phyloP scores from a whole-genome alignment of 1,140 invertebrate species.

The Gonatopus flavifemur region DNA sequence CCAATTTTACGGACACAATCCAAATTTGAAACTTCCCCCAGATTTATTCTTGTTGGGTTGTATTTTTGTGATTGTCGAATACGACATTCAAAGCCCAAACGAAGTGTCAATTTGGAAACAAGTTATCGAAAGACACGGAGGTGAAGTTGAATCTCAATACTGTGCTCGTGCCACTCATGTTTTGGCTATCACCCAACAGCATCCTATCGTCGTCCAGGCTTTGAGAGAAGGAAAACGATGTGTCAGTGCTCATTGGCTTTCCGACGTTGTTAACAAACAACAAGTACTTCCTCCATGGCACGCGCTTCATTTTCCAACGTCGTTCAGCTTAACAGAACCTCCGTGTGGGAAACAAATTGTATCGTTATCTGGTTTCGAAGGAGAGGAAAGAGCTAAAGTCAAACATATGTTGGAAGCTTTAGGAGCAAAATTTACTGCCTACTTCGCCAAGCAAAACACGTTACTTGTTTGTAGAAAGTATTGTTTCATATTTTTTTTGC shows the following conservation, averaged over 20 bases:
- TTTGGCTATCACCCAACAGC: conserved; percentile 85
- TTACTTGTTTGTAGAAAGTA: conserved; percentile 67
- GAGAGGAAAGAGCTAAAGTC: conserved; percentile 78
- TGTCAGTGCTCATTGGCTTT: conserved; percentile 93
- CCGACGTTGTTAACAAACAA: conserved; percentile 81
- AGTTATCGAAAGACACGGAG: conserved; percentile 83
- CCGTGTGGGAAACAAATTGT: conserved; percentile 73
- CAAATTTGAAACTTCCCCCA: conserved; percentile 81
- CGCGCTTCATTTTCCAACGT: conserved; percentile 85
- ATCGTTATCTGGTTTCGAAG: conserved; percentile 82
- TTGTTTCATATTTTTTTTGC: conserved; percentile 6
- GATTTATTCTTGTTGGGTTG: conserved; percentile 90
- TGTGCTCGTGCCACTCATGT: conserved; percentile 87
- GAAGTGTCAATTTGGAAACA: conserved; percentile 75
- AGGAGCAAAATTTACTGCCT: conserved; percentile 80
- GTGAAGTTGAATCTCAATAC: conserved; percentile 85
- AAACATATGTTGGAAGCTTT: conserved; percentile 81
- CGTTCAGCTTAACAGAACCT: conserved; percentile 67
- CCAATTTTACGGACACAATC: conserved; percentile 85
- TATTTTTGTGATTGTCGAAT: conserved; percentile 85
- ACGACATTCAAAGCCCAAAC: conserved; percentile 63
- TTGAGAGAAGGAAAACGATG: conserved; percentile 72
- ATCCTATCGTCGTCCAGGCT: conserved; percentile 83
- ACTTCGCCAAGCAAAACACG: conserved; percentile 75
- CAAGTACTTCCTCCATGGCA: conserved; percentile 89